phyloP scores from a whole-genome alignment of 2,797 vertebrate genomes.

The Nyctibius grandis region DNA sequence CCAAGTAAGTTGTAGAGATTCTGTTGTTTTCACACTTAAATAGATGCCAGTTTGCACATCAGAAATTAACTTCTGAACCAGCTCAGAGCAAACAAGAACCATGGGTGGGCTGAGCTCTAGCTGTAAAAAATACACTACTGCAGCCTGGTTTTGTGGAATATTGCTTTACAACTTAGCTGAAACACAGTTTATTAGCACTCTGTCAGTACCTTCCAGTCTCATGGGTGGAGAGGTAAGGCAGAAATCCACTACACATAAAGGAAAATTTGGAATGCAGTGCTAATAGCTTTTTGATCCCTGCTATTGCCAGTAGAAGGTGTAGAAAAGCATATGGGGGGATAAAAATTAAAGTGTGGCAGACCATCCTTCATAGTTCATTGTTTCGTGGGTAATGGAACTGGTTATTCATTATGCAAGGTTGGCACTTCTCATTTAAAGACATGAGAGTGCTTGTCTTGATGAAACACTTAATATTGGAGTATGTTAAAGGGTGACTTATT shows the following conservation, averaged over 20 bases:
- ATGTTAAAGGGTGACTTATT: not conserved
- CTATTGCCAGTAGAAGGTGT: not conserved
- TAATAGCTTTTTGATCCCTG: not conserved
- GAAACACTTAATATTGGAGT: not conserved
- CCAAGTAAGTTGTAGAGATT: not conserved
- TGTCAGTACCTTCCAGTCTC: not conserved
- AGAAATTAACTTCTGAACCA: not conserved
- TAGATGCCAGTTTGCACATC: not conserved
- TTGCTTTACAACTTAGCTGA: not conserved
- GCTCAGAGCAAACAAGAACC: not conserved
- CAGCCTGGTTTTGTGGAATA: not conserved
- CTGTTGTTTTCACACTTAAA: not conserved
- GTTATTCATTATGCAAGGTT: not conserved
- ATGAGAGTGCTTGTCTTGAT: not conserved
- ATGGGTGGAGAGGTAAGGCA: not conserved
- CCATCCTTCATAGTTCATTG: not conserved
- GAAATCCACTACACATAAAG: not conserved
- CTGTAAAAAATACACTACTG: not conserved
- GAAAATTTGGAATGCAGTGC: not conserved
- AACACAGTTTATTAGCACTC: not conserved
- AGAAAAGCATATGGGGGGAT: not conserved
- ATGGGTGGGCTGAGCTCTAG: not conserved
- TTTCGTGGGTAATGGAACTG: not conserved
- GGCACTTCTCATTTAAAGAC: not conserved
- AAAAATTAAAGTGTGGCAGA: not conserved